Percentiles rank a stretch among this genome's conserved stretches.
phyloP scores from a whole-genome alignment of 1,140 invertebrate species.

The Drosophila arawakana region DNA sequence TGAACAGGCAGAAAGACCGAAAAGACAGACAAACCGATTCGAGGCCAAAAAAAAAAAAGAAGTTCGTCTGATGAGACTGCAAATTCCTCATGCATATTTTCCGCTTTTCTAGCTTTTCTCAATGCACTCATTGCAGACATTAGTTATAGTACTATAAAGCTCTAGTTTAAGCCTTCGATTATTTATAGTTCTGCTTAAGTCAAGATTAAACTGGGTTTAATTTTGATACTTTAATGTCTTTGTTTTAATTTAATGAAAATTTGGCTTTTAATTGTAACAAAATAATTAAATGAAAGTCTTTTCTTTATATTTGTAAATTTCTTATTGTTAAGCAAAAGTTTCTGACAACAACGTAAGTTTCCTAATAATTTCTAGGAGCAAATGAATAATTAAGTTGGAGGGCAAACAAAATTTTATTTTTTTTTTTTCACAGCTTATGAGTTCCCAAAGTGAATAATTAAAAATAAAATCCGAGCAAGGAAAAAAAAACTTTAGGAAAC shows the following conservation, averaged over 20 bases:
- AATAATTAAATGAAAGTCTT: too few relatives aligned
- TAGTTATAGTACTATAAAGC: conserved; percentile 8
- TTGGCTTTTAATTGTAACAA: too few relatives aligned
- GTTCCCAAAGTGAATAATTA: conserved; percentile 40
- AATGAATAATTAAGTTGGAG: conserved; percentile 1
- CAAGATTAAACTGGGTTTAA: neutral
- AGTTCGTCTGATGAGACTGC: conserved; percentile 34
- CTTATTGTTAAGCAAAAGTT: neutral
- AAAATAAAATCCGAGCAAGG: conserved; percentile 13
- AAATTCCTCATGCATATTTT: conserved; percentile 18
- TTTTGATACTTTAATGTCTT: neutral
- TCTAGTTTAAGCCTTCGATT: conserved; percentile 12
- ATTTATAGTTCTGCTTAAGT: neutral
- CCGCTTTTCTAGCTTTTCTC: conserved; percentile 10
- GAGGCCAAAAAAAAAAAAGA: conserved; percentile 25
- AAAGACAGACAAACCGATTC: neutral
- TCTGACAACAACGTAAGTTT: conserved; percentile 5
- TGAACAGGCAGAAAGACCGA: conserved; percentile 7
- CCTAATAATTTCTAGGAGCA: neutral
- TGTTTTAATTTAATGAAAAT: too few relatives aligned
- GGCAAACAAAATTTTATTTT: neutral
- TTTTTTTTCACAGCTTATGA: conserved; percentile 8
- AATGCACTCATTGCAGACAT: conserved; percentile 14
- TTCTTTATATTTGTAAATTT: too few relatives aligned
- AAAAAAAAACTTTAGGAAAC: neutral